Base-by-base conservation (phyloP, 2,113 vertebrate species). In the Gymnogyps californianus region DNA sequence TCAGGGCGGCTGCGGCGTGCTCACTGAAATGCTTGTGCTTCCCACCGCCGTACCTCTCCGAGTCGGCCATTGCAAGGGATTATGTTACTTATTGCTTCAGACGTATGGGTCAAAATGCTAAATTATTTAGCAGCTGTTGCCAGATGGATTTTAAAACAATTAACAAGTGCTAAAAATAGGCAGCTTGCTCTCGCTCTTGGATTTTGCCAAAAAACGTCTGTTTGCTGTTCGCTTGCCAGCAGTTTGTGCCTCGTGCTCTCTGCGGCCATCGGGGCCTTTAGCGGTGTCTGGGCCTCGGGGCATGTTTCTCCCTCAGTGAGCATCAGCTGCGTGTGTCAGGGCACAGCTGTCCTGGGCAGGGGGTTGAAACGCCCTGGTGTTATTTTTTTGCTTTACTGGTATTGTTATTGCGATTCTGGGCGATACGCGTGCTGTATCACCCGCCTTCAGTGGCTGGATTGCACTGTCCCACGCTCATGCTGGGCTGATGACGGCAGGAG, bases 111-210 rank as follows among this genome's bases (percentile, higher is more conserved):
- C 88, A 96, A 89, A 89, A 86, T 21, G 55, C 67, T 83, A 22
- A 78, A 83, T 95, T 85, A 81, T 86, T 92, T 75, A 83, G 90
- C 83, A 94, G 75, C 71, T 46, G n/a, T 88, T 90, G 62, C 94
- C 83, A 90, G 90, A 86, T 81, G 83, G 83, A 72, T 96, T 93
- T 94, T 88, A 81, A 87, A 94, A 91, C 88, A 94, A 93, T 93
- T 94, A 94, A 69, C 19, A 16, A 93, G 84, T 71, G 64, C 71
- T 94, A 86, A 92, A 87, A 96, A 82, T 67, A 87, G 65, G 59
- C 59, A 84, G 59, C 29, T 19, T 55, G 20, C 54, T 81, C 42
- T 34, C 28, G 36, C 25, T 89, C 16, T 16, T 24, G 29, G 72
- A 55, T 81, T 95, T 96, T 87, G 89, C 91, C 67, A 78, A 55